A percentile compares a stretch with the other conserved stretches of the same genome.
Conservation (phyloP, 1,140 invertebrate genomes). For the Atopsyche davidsoni region DNA sequence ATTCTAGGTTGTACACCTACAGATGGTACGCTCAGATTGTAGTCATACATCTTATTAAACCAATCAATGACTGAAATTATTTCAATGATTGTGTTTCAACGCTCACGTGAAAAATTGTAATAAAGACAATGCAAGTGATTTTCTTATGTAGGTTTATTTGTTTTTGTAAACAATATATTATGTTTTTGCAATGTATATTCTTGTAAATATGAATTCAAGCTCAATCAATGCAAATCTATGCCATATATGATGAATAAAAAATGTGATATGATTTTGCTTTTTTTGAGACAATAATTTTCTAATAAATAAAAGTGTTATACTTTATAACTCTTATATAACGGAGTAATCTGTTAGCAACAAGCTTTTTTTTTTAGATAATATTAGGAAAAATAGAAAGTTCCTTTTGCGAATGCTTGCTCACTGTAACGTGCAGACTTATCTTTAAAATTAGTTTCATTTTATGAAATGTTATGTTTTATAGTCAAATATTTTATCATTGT, state of each 20-base stretch:
- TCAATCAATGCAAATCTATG: not conserved
- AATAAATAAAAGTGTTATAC: not conserved
- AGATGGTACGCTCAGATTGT: too few species aligned
- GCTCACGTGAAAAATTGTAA: too few species aligned
- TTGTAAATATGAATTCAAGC: not conserved
- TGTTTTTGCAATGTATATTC: not conserved
- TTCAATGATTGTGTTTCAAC: too few species aligned
- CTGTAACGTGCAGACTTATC: conserved; percentile 5
- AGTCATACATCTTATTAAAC: too few species aligned
- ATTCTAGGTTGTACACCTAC: too few species aligned
- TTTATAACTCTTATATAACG: not conserved
- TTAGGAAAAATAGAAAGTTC: conserved; percentile 12
- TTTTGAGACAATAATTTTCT: not conserved
- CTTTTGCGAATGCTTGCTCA: conserved; percentile 21
- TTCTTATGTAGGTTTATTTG: too few species aligned
- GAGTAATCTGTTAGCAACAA: conserved; percentile 1
- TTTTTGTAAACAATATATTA: not conserved
- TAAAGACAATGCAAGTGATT: too few species aligned
- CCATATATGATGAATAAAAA: too few species aligned
- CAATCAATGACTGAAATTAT: too few species aligned
- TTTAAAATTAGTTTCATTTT: not conserved
- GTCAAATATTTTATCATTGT: not conserved
- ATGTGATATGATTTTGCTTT: conserved; percentile 1
- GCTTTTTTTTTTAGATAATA: not conserved
- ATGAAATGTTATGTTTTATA: conserved; percentile 2